phyloP scores from a whole-genome alignment of 1,140 invertebrate species.

The Adelges cooleyi region DNA sequence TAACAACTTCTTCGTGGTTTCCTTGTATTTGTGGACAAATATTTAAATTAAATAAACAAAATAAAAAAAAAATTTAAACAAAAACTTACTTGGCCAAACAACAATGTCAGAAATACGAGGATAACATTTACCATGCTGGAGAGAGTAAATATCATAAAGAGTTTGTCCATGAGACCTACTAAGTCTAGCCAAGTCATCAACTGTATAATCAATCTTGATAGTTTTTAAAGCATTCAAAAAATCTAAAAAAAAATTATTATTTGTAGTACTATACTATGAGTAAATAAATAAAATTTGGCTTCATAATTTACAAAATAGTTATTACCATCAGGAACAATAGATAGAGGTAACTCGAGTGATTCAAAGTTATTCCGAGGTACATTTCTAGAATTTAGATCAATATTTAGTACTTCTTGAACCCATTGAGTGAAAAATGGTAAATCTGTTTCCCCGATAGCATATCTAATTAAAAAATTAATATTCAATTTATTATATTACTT shows the following conservation, averaged over 20 bases:
- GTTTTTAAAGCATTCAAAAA: conserved; percentile 51
- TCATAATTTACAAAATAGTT: background rate
- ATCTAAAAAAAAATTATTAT: conserved; percentile 39
- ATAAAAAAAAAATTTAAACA: conserved; percentile 8
- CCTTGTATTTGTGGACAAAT: conserved; percentile 36
- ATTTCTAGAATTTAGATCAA: conserved; percentile 41
- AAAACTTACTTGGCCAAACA: conserved; percentile 65
- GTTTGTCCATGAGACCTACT: conserved; percentile 92
- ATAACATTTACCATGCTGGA: conserved; percentile 50
- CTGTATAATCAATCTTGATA: conserved; percentile 57
- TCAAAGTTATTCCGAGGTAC: conserved; percentile 34
- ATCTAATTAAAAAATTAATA: conserved; percentile 46
- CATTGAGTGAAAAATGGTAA: conserved; percentile 72
- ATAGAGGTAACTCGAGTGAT: conserved; percentile 44
- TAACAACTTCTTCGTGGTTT: conserved; percentile 68
- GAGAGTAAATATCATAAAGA: conserved; percentile 71
- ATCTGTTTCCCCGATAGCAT: conserved; percentile 63
- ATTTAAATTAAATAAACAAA: background rate
- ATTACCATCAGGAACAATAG: conserved; percentile 31
- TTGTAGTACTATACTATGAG: background rate
- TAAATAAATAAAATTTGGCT: background rate
- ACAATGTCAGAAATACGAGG: conserved; percentile 89
- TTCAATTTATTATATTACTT: no score
- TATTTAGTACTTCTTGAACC: conserved; percentile 60
- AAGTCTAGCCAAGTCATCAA: conserved; percentile 69